phyloP scores from a whole-genome alignment of 2,888 invertebrate genomes.

The Heteromurus nitidus region DNA sequence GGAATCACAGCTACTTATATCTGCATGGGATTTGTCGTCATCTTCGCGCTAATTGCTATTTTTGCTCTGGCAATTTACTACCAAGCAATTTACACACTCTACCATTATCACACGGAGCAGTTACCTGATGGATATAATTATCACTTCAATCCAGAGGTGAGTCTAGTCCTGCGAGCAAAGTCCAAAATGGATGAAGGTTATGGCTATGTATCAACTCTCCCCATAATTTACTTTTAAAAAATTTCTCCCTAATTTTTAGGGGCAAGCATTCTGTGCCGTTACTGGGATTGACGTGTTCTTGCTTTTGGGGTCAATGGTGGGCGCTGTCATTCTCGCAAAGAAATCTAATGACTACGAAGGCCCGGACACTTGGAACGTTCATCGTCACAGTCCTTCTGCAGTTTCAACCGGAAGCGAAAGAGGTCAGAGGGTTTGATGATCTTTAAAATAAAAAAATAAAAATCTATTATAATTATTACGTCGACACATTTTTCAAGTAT shows the following conservation, averaged over 20 bases:
- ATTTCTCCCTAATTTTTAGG: conserved; percentile 39
- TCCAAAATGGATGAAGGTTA: neutral
- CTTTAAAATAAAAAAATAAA: neutral
- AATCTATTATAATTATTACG: neutral
- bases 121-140: conserved; percentile 60
- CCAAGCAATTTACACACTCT: conserved; percentile 65
- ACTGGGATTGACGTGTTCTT: conserved; percentile 64
- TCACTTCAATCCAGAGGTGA: conserved; percentile 64
- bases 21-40: conserved; percentile 48
- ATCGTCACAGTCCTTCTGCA: conserved; percentile 45
- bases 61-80: conserved; percentile 68
- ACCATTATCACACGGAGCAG: conserved; percentile 63
- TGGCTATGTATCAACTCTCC: neutral
- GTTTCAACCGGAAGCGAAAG: conserved; percentile 53
- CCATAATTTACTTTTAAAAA: no score
- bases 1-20: conserved; percentile 61
- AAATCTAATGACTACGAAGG: conserved; percentile 55
- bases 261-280: conserved; percentile 67
- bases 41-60: conserved; percentile 56
- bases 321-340: conserved; percentile 62
- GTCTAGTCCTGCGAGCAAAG: neutral
- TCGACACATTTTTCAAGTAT: neutral
- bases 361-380: conserved; percentile 56
- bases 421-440: conserved; percentile 58
- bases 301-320: conserved; percentile 57